Evolutionary conservation across 2,113 vertebrate genomes (phyloP), one percentile per base, ranked within the genome.

Genomic region (Caloenas nicobarica): DNA sequence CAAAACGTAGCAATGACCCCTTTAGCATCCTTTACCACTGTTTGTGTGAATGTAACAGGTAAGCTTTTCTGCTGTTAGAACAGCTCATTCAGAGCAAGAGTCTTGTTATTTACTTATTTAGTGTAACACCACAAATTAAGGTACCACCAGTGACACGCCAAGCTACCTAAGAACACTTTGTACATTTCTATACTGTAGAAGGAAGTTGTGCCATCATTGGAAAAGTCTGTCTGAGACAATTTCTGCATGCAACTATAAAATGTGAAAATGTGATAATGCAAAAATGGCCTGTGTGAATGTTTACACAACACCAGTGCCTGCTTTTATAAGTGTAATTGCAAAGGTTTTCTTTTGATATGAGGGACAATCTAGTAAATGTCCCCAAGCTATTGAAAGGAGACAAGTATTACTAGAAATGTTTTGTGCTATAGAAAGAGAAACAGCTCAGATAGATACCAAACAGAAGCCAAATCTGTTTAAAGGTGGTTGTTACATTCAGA

Each of bases 21-120:
- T 13, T 97, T 99, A 33, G 99, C 98, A 54, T 99, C 99, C 33
- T 99, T 99, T 96, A 97, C 98, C 79, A 98, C 98, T 7, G 98
- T 99, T 93, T 98, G 95, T 83, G 92, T 99, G 94, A 99, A 99
- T 29, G 24, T 99, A 80, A 99, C 99, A 81, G 99, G 99, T 99
- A 95, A 91, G 96, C 65, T 77, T 56, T 66, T 57, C 48, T 91
- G 48, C 48, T 71, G 13, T n/a, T 76, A 28, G 29, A 71, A 53
- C 56, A 88, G 42, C 28, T 91, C 15, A 4, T 70, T 88, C 68
- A 62, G 68, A 69, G 26, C 44, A 81, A 53, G 31, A n/a, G 33
- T 69, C 12, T n/a, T 46, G 5, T 13, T 62, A 40, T 42, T 93
- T 46, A 46, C 44, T 46, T 19, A 46, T 93, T 93, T 58, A 70